Evolutionary conservation across 2,113 vertebrate genomes (phyloP), one percentile per base, ranked within the genome.

Genomic region (Catharus fuscescens): DNA sequence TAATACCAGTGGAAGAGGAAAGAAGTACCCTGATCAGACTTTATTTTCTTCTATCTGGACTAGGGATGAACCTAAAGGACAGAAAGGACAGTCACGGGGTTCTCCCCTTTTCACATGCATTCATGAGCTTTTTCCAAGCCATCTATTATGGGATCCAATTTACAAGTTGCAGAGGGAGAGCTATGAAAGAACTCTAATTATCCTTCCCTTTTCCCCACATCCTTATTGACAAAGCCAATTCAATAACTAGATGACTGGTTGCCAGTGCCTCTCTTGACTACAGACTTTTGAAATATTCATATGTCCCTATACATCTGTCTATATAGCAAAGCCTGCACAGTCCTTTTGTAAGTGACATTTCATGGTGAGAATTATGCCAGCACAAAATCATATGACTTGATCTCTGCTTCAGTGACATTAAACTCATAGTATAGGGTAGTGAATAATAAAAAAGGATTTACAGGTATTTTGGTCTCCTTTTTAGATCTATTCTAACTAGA

Each of bases 251-350:
- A 94, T 95, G 95, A 95, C 92, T 95, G 94, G 91, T 96, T 97
- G 96, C 96, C 96, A 96, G 92, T 97, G 82, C 92, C 83, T 96
- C 93, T 96, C 95, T 96, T 94, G 85, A 97, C 93, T 96, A 91
- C 94, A 96, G 96, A 97, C 95, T 97, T 96, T 40, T 96, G 91
- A 96, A 91, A 93, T 96, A 92, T 95, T 94, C 96, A 97, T 96
- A 95, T 95, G 93, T 88, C 94, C 92, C 93, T 93, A 93, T 96
- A 96, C 93, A 96, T 94, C 88, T 96, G 96, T 92, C 93, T 95
- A 93, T 96, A 95, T 50, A 94, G 92, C 72, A 80, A 74, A 93
- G 82, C 76, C 79, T 79, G 86, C 90, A 96, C 36, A 81, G 95
- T 83, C 92, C 91, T 95, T 97, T 95, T 96, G 83, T 95, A 92